phyloP scores from a whole-genome alignment of 2,113 vertebrate species.

The Motacilla alba region DNA sequence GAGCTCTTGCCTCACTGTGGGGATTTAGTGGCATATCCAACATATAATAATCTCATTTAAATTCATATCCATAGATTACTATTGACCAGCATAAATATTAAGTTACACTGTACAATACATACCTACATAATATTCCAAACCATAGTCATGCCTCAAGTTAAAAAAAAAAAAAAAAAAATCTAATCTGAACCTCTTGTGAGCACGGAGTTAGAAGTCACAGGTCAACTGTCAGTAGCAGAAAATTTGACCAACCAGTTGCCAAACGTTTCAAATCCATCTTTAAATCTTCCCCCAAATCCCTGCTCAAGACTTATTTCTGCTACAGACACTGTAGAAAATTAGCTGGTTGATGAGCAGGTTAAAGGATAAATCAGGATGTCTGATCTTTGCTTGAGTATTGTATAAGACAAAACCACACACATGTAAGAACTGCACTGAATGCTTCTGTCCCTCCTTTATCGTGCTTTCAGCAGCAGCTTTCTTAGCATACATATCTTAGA shows the following conservation, averaged over 20 bases:
- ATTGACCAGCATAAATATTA: neutral
- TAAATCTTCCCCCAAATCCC: slow-evolving; percentile 46
- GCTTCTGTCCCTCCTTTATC: neutral
- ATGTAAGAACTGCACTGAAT: neutral
- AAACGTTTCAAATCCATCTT: slow-evolving; percentile 35
- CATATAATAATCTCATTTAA: neutral
- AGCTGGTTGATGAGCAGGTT: neutral
- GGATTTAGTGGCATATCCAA: neutral
- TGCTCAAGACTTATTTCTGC: slow-evolving; percentile 30
- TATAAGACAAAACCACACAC: neutral
- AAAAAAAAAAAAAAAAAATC: neutral
- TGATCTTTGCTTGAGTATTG: neutral
- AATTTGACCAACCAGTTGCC: slow-evolving; percentile 10
- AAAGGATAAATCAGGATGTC: neutral
- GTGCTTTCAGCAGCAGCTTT: neutral
- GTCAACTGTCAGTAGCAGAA: neutral
- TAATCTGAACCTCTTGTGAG: neutral
- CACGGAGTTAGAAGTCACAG: neutral
- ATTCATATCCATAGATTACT: neutral
- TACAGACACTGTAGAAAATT: neutral
- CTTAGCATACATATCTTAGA: neutral
- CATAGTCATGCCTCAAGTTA: neutral
- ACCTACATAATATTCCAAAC: neutral
- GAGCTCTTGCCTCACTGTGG: neutral
- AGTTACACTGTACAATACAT: neutral